Percentiles rank a stretch among this genome's conserved stretches.
phyloP scores from a whole-genome alignment of 2,113 vertebrate genomes.

The Falcunculus frontatus region DNA sequence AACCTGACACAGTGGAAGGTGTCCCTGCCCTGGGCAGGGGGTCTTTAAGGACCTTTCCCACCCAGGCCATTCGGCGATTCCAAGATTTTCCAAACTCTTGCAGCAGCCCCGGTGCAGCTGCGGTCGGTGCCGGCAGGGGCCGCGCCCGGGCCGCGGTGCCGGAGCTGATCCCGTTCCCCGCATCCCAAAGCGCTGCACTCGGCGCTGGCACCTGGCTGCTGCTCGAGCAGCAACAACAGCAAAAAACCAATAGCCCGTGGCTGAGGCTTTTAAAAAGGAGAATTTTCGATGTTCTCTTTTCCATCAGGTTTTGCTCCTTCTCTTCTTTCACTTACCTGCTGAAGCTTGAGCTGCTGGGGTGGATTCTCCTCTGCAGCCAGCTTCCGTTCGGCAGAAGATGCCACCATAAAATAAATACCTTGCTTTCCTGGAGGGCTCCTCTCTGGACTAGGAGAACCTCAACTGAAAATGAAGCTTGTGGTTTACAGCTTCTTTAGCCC shows the following conservation, averaged over 20 bases:
- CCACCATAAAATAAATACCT: background rate
- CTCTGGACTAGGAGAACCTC: background rate
- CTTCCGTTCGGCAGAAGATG: background rate
- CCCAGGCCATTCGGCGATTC: background rate
- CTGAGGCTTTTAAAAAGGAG: background rate
- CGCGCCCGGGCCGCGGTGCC: background rate
- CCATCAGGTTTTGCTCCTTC: background rate
- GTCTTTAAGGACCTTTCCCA: background rate
- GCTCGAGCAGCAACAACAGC: background rate
- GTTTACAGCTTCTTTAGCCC: background rate
- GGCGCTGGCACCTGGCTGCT: background rate
- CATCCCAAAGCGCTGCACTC: background rate
- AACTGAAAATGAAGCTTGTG: background rate
- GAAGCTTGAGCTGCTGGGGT: background rate
- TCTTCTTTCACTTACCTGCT: background rate
- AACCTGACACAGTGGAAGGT: background rate
- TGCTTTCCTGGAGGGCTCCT: background rate
- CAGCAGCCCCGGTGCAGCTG: background rate
- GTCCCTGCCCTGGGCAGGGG: background rate
- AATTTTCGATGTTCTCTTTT: background rate
- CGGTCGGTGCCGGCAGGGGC: background rate
- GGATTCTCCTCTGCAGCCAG: background rate
- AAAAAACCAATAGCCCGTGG: background rate
- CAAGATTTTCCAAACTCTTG: accelerated
- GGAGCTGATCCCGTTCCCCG: background rate